Evolutionary conservation across 2,113 vertebrate genomes (phyloP).

Genomic region (Aix galericulata): DNA sequence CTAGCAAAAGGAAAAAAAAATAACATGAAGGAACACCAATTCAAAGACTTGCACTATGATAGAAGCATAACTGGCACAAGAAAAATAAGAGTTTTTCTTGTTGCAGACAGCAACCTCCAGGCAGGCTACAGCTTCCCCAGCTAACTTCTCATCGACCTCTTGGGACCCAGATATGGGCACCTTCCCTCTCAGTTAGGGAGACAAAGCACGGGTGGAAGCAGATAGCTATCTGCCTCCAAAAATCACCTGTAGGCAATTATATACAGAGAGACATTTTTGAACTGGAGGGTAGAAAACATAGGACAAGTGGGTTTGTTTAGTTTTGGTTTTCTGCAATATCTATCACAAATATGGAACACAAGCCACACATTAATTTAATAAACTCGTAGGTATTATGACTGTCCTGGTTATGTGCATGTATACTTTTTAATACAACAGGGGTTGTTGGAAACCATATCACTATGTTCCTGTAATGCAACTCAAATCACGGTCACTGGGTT

Average conservation of each 20-base stretch:
- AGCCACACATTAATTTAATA: background rate
- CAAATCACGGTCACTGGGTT: background rate
- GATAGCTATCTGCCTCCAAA: background rate
- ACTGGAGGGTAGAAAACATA: background rate
- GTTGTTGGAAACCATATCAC: background rate
- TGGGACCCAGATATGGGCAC: background rate
- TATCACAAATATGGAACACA: background rate
- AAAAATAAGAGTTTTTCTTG: background rate
- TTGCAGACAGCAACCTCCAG: background rate
- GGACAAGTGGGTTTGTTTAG: background rate
- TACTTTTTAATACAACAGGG: background rate
- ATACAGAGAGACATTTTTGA: background rate
- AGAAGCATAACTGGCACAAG: background rate
- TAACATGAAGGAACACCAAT: background rate
- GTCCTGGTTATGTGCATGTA: background rate
- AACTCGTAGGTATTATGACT: background rate
- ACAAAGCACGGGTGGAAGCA: background rate
- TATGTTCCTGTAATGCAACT: background rate
- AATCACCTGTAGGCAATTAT: background rate
- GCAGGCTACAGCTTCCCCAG: background rate
- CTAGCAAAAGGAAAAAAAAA: background rate
- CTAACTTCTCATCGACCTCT: background rate
- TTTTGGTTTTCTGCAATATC: background rate
- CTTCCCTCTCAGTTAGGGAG: background rate
- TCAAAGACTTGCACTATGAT: background rate